Evolutionary conservation across 1,140 invertebrate genomes (phyloP).

Genomic region (Aporrectodea caliginosa): DNA sequence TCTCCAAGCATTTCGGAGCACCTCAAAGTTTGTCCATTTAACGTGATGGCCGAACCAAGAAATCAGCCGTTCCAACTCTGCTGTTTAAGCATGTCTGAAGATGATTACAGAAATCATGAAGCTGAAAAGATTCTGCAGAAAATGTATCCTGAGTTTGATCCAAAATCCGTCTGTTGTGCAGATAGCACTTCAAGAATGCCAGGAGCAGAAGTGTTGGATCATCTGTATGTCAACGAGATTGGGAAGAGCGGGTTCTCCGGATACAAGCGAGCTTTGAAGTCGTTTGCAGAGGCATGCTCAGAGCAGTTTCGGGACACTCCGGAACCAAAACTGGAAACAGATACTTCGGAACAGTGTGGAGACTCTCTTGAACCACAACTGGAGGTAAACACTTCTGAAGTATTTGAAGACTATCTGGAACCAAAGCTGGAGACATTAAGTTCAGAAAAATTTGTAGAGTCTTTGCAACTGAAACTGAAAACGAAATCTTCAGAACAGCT

Average conservation of each 20-base stretch:
- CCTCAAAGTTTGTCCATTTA: slow-evolving; percentile 51
- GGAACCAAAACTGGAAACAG: no score
- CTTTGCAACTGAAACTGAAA: no score
- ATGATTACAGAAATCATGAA: slow-evolving; percentile 22
- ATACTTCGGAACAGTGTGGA: no score
- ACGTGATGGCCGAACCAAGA: slow-evolving; percentile 36
- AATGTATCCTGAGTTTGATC: background rate
- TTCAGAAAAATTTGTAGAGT: no score
- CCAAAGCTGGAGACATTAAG: no score
- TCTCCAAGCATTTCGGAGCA: slow-evolving; percentile 50
- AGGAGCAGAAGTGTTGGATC: no score
- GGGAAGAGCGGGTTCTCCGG: background rate
- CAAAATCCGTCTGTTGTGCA: background rate
- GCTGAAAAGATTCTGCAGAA: background rate
- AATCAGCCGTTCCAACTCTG: slow-evolving; percentile 28
- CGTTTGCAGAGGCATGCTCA: background rate
- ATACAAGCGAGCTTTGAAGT: background rate
- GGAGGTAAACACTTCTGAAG: no score
- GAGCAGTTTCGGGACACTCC: no score
- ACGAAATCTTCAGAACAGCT: no score
- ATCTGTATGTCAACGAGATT: background rate
- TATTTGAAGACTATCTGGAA: no score
- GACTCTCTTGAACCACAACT: no score
- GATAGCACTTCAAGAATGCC: background rate
- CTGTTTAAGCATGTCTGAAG: slow-evolving; percentile 15